Evolutionary conservation across 1,140 invertebrate genomes (phyloP), one percentile per base, ranked within the genome.

Genomic region (Holotrichia oblita): DNA sequence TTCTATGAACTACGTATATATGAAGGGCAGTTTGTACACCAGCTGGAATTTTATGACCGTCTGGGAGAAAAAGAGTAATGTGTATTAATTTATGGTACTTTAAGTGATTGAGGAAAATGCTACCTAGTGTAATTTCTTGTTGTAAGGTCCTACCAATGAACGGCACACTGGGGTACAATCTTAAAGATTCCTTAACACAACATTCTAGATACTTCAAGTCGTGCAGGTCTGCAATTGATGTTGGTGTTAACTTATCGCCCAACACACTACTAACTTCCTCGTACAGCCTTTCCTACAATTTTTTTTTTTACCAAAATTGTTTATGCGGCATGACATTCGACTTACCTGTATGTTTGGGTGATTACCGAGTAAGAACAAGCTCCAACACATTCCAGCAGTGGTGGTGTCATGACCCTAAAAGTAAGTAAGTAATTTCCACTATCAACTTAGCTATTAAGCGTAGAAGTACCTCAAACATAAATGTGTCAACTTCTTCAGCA

Each of bases 401-500:
- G 92, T 93, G 40, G 93, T 95, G 85, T 95, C 93, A 84, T 94
- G 93, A 10, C 93, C 93, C 91, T 93, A n/a, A n/a, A 55, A n/a
- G n/a, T n/a, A n/a, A n/a, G n/a, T n/a, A 55, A 55, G n/a, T 12
- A 85, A 0, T 17, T 3, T 17, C 0, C 3, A 55, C n/a, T 55
- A 0, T 14, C n/a, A 83, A 90, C 89, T 6, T 22, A 41, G 24
- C 14, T 8, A 27, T 34, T 34, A n/a, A n/a, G 64, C 6, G 22
- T n/a, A n/a, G n/a, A n/a, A 82, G 83, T 77, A 93, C 93, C 88
- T 93, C 93, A 86, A 94, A 94, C 91, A 94, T 95, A 82, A 96
- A 96, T 6, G 94, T 96, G 82, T 95, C 94, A 17, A 95, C 94
- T 88, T 96, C 95, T 85, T 96, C 94, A 69, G 93, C 88, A 64